Evolutionary conservation across 2,888 invertebrate species (phyloP).

Genomic region (Cyaniris semiargus): DNA sequence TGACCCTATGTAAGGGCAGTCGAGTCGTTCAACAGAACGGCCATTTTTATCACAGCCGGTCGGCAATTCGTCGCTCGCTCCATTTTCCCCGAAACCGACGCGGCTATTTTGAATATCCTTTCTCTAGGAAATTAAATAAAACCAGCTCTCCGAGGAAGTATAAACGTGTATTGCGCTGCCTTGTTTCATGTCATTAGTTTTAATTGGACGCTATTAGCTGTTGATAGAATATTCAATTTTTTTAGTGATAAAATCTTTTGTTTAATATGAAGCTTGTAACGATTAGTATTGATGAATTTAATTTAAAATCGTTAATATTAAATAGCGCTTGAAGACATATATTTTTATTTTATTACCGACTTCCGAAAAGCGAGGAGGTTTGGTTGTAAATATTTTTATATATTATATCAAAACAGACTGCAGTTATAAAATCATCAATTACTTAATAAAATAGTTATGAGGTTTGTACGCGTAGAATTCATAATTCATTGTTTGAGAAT

Average conservation of each 20-base stretch:
- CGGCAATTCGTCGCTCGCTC: constrained; percentile 72
- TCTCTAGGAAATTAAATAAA: constrained; percentile 64
- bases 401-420: too few relatives aligned
- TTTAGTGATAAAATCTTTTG: too few relatives aligned
- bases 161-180: not conserved
- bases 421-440: too few relatives aligned
- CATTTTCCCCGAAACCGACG: constrained; percentile 71
- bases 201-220: not conserved
- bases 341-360: too few relatives aligned
- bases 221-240: not conserved
- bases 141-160: constrained; percentile 43
- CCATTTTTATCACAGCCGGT: constrained; percentile 76
- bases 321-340: too few relatives aligned
- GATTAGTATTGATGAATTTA: too few relatives aligned
- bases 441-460: too few relatives aligned
- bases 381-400: too few relatives aligned
- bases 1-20: constrained; percentile 32
- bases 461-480: not conserved
- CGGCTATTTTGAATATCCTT: constrained; percentile 69
- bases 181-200: constrained; percentile 4
- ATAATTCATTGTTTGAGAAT: not conserved
- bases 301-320: too few relatives aligned
- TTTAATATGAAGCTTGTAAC: too few relatives aligned
- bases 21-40: constrained; percentile 34
- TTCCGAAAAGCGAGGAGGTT: too few relatives aligned